phyloP scores from a whole-genome alignment of 64 coral and sea anemone genomes.

The Montipora cactus region DNA sequence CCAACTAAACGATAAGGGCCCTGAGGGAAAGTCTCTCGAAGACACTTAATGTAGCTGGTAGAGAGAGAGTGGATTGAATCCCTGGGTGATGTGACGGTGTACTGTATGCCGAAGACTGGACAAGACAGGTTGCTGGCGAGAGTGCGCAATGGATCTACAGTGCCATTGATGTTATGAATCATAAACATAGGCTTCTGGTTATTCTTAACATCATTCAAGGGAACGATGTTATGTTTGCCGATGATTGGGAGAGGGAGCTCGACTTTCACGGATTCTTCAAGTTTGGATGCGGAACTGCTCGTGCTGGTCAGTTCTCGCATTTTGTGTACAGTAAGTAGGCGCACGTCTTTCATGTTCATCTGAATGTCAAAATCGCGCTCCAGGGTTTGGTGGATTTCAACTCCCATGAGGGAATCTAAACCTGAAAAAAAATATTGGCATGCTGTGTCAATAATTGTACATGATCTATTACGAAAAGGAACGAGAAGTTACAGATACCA shows the following conservation, averaged over 20 bases:
- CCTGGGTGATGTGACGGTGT: conserved; percentile 50
- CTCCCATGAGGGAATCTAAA: conserved; percentile 91
- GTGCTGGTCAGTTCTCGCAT: conserved; percentile 74
- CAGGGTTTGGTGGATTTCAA: conserved; percentile 83
- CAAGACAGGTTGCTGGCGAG: conserved; percentile 66
- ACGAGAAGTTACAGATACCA: too few species aligned
- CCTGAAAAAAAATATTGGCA: conserved; percentile 9
- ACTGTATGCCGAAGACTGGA: conserved; percentile 75
- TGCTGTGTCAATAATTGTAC: too few species aligned
- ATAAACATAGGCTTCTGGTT: conserved; percentile 71
- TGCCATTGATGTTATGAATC: conserved; percentile 83
- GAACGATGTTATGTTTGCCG: conserved; percentile 24
- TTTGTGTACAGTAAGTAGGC: conserved; percentile 78
- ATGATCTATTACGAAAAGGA: too few species aligned
- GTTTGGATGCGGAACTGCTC: conserved; percentile 16
- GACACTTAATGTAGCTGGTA: conserved; percentile 63
- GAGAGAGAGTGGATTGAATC: conserved; percentile 66
- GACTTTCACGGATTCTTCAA: neutral
- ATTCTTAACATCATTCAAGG: conserved; percentile 75
- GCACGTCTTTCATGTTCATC: conserved; percentile 87
- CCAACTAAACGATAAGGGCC: conserved; percentile 76
- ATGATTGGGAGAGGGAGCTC: conserved; percentile 2
- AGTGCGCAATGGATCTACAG: conserved; percentile 71
- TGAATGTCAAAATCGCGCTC: conserved; percentile 95
- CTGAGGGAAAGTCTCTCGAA: conserved; percentile 60